phyloP scores from a whole-genome alignment of 2,888 invertebrate genomes.

The Alcis repandata region DNA sequence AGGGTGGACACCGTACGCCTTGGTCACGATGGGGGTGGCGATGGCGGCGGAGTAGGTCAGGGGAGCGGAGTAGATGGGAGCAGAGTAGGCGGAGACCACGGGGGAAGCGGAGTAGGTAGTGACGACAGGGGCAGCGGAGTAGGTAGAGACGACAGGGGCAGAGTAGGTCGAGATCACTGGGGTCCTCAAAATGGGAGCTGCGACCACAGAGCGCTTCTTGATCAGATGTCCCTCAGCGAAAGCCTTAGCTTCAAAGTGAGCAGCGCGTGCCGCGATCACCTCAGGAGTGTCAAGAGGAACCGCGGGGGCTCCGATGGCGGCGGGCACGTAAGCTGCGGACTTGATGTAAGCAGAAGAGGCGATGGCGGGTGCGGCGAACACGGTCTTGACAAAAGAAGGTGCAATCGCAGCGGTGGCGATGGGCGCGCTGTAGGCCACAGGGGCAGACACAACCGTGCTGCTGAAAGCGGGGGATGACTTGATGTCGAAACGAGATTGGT shows the following conservation, averaged over 20 bases:
- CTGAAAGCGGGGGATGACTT: conserved; percentile 71
- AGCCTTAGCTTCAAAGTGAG: conserved; percentile 76
- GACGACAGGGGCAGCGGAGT: conserved; percentile 59
- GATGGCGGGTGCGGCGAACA: conserved; percentile 49
- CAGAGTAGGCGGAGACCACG: conserved; percentile 62
- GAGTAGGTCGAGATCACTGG: too few relatives aligned
- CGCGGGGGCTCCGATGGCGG: conserved; percentile 58
- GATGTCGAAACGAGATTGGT: conserved; percentile 57
- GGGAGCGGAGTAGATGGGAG: conserved; percentile 66
- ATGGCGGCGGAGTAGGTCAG: conserved; percentile 58
- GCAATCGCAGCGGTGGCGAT: conserved; percentile 46
- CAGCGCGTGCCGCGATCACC: conserved; percentile 74
- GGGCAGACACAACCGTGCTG: conserved; percentile 60
- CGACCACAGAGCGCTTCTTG: conserved; percentile 72
- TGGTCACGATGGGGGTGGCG: conserved; percentile 64
- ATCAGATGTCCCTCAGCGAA: conserved; percentile 71
- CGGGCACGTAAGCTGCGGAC: conserved; percentile 48
- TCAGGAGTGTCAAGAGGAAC: conserved; percentile 76
- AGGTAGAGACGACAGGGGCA: conserved; percentile 64
- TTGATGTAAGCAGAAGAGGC: conserved; percentile 54
- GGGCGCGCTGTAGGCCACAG: conserved; percentile 64
- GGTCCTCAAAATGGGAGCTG: conserved; percentile 51
- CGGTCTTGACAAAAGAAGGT: conserved; percentile 41
- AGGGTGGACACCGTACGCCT: conserved; percentile 72
- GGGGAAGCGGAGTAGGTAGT: conserved; percentile 64